A percentile compares a stretch with the other conserved stretches of the same genome.
Conservation (phyloP, 2,113 vertebrate species). For the Nettapus auritus region DNA sequence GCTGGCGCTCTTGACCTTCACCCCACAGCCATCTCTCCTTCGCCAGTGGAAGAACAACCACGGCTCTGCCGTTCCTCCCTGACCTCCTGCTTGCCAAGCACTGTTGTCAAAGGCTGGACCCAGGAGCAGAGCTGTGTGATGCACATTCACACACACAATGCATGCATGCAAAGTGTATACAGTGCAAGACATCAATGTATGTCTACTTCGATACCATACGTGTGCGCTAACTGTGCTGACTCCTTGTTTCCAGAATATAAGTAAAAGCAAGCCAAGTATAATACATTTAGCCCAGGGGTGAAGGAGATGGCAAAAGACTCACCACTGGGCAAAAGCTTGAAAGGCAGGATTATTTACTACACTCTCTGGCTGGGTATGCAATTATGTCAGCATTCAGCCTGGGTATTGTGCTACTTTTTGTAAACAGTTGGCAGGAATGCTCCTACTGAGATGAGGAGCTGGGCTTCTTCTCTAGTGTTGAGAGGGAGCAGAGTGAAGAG, state of each 20-base stretch:
- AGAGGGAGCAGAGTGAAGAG: slow-evolving; percentile 15
- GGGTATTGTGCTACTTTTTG: slow-evolving; percentile 67
- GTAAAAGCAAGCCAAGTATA: slow-evolving; percentile 37
- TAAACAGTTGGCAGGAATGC: slow-evolving; percentile 66
- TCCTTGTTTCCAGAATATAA: neutral
- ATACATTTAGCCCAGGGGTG: slow-evolving; percentile 39
- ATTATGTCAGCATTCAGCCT: slow-evolving; percentile 60
- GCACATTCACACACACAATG: neutral
- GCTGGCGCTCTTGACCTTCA: neutral
- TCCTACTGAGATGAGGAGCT: slow-evolving; percentile 30
- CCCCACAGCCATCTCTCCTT: neutral
- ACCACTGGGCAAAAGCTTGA: slow-evolving; percentile 60
- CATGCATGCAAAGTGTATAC: neutral
- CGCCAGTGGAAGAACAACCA: neutral
- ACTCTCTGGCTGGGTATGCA: slow-evolving; percentile 55
- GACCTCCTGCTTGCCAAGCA: neutral
- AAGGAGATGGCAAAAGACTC: slow-evolving; percentile 46
- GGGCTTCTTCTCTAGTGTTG: slow-evolving; percentile 3
- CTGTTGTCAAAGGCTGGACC: neutral
- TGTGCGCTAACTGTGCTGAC: neutral
- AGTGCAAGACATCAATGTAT: neutral
- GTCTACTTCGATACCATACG: neutral
- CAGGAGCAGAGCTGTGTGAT: neutral
- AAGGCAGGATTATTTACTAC: slow-evolving; percentile 68
- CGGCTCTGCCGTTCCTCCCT: neutral